These are phyloP conservation scores for Polymixis lichenea DNA, from an alignment of 2,888 invertebrate species.

Conservation along the genomic window DNA sequence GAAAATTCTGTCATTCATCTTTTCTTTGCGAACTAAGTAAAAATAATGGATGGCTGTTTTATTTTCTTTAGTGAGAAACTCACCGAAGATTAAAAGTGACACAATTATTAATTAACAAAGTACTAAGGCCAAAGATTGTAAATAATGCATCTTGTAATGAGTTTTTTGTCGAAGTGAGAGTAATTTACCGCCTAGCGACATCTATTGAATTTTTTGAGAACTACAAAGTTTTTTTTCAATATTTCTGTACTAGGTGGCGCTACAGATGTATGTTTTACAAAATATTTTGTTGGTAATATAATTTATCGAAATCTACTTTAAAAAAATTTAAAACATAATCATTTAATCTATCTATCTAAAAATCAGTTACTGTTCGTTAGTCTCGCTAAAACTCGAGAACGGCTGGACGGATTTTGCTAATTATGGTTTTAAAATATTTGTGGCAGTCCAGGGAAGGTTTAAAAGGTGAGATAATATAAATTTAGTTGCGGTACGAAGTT, in stretches of 20 bases:
- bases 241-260: slow-evolving; percentile 28
- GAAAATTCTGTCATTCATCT: slow-evolving; percentile 71
- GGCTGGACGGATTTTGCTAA: too few relatives aligned
- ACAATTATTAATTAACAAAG: slow-evolving; percentile 61
- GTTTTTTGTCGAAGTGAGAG: slow-evolving; percentile 1
- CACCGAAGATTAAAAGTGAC: slow-evolving; percentile 52
- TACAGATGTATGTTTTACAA: neutral
- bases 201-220: slow-evolving; percentile 10
- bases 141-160: slow-evolving; percentile 30
- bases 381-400: too few relatives aligned
- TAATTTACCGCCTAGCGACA: slow-evolving; percentile 22
- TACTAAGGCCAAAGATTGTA: slow-evolving; percentile 31
- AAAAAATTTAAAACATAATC: too few relatives aligned
- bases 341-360: too few relatives aligned
- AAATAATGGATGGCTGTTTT: slow-evolving; percentile 63
- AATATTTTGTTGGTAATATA: too few relatives aligned
- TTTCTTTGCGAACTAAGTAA: slow-evolving; percentile 66
- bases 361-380: too few relatives aligned
- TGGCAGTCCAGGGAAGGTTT: too few relatives aligned
- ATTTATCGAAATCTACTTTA: neutral
- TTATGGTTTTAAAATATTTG: too few relatives aligned
- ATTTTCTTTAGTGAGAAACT: slow-evolving; percentile 46
- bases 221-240: neutral
- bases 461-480: too few relatives aligned
- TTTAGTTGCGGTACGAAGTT: too few relatives aligned